Base-by-base conservation (phyloP, 2,888 invertebrate species). In the Deilephila porcellus region DNA sequence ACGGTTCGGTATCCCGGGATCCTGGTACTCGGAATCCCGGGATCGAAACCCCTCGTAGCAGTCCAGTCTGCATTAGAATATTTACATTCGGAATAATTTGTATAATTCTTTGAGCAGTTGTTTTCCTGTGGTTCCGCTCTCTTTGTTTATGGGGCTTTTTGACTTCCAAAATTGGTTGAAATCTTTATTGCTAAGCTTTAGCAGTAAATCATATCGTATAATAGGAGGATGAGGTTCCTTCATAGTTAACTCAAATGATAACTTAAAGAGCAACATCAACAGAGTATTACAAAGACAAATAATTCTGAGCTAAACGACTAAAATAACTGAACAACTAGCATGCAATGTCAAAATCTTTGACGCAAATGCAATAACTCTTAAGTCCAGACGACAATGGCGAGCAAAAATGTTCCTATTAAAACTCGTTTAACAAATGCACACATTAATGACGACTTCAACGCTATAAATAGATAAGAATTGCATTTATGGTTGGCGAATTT, bases 381-480 rank as follows among this genome's bases (percentile, higher is more conserved):
- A 45, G 45, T 52, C 14, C 64, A 64, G 64, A 67, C 45, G 64
- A 67, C 64, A 67, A 67, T 52, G n/a, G 63, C 7, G 11, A 14
- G 20, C 64, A 67, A 67, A 67, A 67, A 25, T 45, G 17, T 4
- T 67, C 20, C 17, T 14, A 67, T 67, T 67, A 45, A 45, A 67
- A 67, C 14, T 45, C 64, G 63, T 25, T 67, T 45, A 45, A 67
- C 64, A 45, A 67, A 67, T 67, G 64, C 64, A 45, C 64, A 45
- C 64, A 20, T 34, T 52, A 4, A 67, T 20, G 14, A 67, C 20
- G 45, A 67, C 64, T 14, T 45, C n/a, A 20, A 20, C 14, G 45
- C 20, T 67, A 67, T 63, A 45, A 67, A 67, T 67, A 67, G 20
- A 67, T 0, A 45, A 20, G 45, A 45, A 67, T 25, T 20, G 20